phyloP scores from a whole-genome alignment of 2,113 vertebrate genomes.

The Calypte anna region DNA sequence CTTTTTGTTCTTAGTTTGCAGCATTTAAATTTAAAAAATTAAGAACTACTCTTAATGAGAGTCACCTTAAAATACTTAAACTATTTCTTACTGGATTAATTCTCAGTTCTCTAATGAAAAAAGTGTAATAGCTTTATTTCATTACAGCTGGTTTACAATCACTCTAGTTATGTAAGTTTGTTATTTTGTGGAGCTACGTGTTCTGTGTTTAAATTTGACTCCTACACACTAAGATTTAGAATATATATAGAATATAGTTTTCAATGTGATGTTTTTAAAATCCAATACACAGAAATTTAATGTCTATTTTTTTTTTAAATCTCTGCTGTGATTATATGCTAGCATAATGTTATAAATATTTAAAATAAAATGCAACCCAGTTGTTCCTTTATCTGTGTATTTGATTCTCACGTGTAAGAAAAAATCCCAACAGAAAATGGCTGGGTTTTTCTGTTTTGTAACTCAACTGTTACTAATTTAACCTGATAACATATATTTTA shows the following conservation, averaged over 20 bases:
- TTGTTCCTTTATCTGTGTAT: not conserved
- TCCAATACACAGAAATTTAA: not conserved
- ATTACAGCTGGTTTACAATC: not conserved
- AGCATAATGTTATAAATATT: not conserved
- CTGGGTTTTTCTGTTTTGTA: not conserved
- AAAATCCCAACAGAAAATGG: not conserved
- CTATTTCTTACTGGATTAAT: not conserved
- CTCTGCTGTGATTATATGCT: not conserved
- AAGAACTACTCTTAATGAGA: not conserved
- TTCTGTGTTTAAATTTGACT: not conserved
- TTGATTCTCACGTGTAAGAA: not conserved
- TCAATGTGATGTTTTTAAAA: not conserved
- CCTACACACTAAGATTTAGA: not conserved
- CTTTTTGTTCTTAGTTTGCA: not conserved
- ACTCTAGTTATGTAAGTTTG: not conserved
- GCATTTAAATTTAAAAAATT: not conserved
- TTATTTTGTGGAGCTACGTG: not conserved
- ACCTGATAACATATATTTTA: not conserved
- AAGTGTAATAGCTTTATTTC: not conserved
- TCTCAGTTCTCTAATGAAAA: not conserved
- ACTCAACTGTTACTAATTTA: not conserved
- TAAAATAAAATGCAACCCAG: conserved; percentile 14
- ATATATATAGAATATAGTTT: conserved; percentile 4
- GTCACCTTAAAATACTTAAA: not conserved
- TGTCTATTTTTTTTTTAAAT: conserved; percentile 13